These are phyloP conservation scores for Diadromus collaris DNA, from an alignment of 2,888 invertebrate species.

Conservation along the genomic window DNA sequence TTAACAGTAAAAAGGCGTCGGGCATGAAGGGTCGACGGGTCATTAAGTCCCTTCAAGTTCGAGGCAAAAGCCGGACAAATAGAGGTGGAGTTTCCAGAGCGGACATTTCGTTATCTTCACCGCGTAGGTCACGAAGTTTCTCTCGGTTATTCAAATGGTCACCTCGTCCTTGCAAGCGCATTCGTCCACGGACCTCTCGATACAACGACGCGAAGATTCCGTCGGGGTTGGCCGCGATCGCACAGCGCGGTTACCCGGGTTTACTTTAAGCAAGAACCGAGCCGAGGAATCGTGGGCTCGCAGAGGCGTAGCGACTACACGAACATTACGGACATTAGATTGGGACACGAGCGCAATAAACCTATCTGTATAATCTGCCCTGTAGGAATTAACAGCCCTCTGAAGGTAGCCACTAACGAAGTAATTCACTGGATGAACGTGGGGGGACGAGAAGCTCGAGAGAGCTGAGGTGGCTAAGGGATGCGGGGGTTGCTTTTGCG, in stretches of 20 bases:
- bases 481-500: conserved; percentile 59
- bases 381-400: conserved; percentile 80
- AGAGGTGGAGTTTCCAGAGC: conserved; percentile 27
- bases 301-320: conserved; percentile 71
- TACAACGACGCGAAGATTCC: conserved; percentile 50
- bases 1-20: neutral
- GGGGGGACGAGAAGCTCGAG: conserved; percentile 66
- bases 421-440: conserved; percentile 80
- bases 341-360: conserved; percentile 80
- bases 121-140: conserved; percentile 47
- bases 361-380: conserved; percentile 81
- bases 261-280: conserved; percentile 29
- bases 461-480: conserved; percentile 59
- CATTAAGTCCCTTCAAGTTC: conserved; percentile 9
- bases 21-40: neutral
- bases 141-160: conserved; percentile 40
- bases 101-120: conserved; percentile 32
- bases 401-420: conserved; percentile 80
- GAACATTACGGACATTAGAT: conserved; percentile 80
- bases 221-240: conserved; percentile 22
- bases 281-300: conserved; percentile 62
- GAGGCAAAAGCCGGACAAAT: conserved; percentile 37
- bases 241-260: conserved; percentile 2
- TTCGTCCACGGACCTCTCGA: conserved; percentile 44
- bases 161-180: conserved; percentile 52